Evolutionary conservation across 1,140 invertebrate genomes (phyloP), one percentile per base, ranked within the genome.

Genomic region (Pomacea maculata): DNA sequence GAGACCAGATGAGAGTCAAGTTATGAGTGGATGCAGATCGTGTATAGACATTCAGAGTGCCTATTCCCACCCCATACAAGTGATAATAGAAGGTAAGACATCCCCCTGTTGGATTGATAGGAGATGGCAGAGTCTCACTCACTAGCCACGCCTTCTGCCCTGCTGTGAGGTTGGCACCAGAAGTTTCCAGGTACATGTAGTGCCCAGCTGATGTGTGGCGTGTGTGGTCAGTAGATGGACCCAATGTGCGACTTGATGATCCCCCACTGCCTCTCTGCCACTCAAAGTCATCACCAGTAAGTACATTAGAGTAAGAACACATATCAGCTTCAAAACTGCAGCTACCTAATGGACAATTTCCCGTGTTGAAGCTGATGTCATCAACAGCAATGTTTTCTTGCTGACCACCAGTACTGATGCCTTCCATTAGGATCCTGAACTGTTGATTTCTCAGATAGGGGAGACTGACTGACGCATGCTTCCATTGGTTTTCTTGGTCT

Each of bases 31-130:
- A 78, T 52, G 67, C 77, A 57, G 64, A 75, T 21, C 80, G 73
- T 45, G 72, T 80, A 77, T 87, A 89, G 21, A 90, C 83, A 74
- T 87, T 88, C 8, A 90, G 84, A 11, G 81, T 85, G 15, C 86
- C 87, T 34, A 88, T 86, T 12, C 70, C 75, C n/a, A 57, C 71
- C 14, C 95, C 95, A 86, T 93, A 95, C 95, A 96, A 96, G 87
- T 96, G 95, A 86, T 92, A 94, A 92, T 93, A 52, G 95, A 91
- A 89, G 94, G 70, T 65, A 54, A 78, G n/a, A 64, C 82, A 83
- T 14, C 57, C 21, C 64, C 61, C 45, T 67, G 81, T 68, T 2
- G 76, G 65, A 61, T 79, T 29, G 2, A 0, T 7, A 19, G 77
- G 65, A 4, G 64, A 75, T 68, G 54, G 75, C 65, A 89, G 83